Conservation (phyloP, 2,797 vertebrate species). For the Prunella strophiata region DNA sequence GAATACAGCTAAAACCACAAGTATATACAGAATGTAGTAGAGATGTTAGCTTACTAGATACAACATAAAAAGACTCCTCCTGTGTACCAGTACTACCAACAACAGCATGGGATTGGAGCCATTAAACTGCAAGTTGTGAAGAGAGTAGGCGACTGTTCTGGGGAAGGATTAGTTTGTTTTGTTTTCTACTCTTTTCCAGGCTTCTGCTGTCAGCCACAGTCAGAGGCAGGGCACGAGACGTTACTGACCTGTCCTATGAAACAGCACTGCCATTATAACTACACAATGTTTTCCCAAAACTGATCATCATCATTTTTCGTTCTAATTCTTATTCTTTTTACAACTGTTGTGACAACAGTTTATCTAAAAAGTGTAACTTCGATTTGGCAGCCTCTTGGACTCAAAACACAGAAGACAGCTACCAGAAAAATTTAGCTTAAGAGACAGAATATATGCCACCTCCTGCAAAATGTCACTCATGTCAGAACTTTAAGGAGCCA, state of each 20-base stretch:
- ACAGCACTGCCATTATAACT: neutral
- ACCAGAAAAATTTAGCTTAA: neutral
- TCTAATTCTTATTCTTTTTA: neutral
- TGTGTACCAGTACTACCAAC: neutral
- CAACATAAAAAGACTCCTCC: neutral
- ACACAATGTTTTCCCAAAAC: fast-evolving
- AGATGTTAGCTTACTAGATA: neutral
- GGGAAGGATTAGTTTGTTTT: slow-evolving; percentile 10
- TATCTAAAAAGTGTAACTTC: neutral
- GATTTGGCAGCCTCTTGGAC: neutral
- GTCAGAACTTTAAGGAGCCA: neutral
- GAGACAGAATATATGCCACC: neutral
- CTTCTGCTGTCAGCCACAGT: neutral
- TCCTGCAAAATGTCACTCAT: neutral
- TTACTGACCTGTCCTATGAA: neutral
- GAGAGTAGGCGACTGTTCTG: neutral
- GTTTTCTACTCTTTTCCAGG: neutral
- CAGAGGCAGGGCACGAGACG: neutral
- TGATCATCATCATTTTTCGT: neutral
- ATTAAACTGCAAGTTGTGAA: neutral
- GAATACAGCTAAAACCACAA: neutral
- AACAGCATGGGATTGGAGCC: fast-evolving
- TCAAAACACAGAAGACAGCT: neutral
- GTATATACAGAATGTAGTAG: neutral
- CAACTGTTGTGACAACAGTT: neutral